Evolutionary conservation across 2,113 vertebrate genomes (phyloP).

Genomic region (Laticauda colubrina): DNA sequence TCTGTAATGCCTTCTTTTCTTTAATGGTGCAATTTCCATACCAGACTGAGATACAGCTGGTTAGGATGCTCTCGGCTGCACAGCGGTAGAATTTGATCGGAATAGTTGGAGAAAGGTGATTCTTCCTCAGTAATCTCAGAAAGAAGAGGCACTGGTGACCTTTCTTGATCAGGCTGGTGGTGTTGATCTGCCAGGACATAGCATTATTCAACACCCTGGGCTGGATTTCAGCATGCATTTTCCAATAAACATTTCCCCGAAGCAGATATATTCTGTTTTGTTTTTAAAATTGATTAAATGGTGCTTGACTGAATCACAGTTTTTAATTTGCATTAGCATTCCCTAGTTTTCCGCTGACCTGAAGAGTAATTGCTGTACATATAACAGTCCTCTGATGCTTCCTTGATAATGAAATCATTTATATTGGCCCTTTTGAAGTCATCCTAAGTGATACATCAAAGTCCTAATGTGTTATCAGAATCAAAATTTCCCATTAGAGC

Average conservation of each 20-base stretch:
- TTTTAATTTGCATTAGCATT: constrained; percentile 12
- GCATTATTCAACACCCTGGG: constrained; percentile 24
- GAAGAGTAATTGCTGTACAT: neutral
- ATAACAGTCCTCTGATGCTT: neutral
- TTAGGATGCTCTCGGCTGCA: too few species aligned
- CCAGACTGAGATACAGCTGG: too few species aligned
- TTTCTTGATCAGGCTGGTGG: too few species aligned
- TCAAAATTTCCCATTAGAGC: neutral
- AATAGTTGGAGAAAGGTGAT: too few species aligned
- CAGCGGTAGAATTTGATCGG: too few species aligned
- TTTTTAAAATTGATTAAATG: constrained; percentile 15
- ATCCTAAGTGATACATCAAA: constrained; percentile 9
- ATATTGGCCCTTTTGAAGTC: neutral
- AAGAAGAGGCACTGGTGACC: too few species aligned
- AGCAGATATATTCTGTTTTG: neutral
- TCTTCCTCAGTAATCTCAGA: too few species aligned
- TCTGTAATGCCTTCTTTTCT: too few species aligned
- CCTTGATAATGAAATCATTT: neutral
- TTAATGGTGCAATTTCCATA: too few species aligned
- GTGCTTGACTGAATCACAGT: constrained; percentile 8
- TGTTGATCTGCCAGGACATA: neutral
- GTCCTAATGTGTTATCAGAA: neutral
- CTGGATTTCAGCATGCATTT: constrained; percentile 38
- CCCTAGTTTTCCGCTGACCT: neutral
- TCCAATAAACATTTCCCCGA: constrained; percentile 32